Conservation (phyloP, 2,113 vertebrate genomes). For the Anseranas semipalmata region DNA sequence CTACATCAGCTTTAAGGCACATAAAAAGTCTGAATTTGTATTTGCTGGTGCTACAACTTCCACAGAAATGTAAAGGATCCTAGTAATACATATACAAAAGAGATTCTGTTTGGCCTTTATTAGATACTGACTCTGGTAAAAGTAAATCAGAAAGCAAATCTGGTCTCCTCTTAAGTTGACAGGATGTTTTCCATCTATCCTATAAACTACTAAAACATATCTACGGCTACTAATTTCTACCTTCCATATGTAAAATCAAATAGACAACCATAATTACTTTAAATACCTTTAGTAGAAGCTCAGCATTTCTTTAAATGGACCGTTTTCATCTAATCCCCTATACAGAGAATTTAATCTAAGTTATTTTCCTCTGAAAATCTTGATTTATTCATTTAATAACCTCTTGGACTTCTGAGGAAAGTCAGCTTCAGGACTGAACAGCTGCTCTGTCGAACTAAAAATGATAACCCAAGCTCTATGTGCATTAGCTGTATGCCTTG, state of each 20-base stretch:
- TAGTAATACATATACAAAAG: rapidly evolving
- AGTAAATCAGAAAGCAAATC: neutral
- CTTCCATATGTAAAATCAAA: neutral
- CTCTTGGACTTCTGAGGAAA: neutral
- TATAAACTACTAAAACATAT: neutral
- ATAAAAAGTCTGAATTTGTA: neutral
- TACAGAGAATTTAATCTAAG: neutral
- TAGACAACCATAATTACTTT: neutral
- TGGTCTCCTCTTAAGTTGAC: neutral
- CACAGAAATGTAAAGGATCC: neutral
- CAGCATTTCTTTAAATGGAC: neutral
- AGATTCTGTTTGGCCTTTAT: neutral
- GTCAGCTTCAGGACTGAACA: neutral
- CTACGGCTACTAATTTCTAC: neutral
- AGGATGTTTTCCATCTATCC: neutral
- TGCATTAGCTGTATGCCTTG: neutral
- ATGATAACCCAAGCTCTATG: neutral
- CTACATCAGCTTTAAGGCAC: neutral
- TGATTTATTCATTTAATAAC: conserved; percentile 31
- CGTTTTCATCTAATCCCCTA: conserved; percentile 1
- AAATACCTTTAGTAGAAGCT: neutral
- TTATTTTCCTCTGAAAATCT: neutral
- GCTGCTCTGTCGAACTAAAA: neutral
- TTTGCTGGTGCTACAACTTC: neutral
- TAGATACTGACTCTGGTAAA: neutral